Conservation (phyloP, 2,888 invertebrate species). For the Zele albiditarsus region DNA sequence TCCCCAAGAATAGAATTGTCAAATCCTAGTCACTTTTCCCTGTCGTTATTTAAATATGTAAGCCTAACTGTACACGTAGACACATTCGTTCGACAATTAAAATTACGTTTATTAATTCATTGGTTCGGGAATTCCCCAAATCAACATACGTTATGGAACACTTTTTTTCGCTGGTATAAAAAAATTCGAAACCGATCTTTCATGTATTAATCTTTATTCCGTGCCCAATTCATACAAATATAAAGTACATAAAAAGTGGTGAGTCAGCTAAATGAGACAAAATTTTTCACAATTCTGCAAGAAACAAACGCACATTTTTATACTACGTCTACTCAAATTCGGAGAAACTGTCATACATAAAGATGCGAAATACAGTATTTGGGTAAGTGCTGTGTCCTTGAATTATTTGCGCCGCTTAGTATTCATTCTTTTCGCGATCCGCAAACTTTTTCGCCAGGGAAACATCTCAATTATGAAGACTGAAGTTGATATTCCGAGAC, state of each 20-base stretch:
- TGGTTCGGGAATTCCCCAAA: too few species aligned
- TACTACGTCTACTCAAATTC: conserved; percentile 98
- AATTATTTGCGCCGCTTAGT: too few species aligned
- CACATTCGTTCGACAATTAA: too few species aligned
- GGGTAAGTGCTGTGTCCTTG: too few species aligned
- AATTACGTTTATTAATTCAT: too few species aligned
- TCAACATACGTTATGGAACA: too few species aligned
- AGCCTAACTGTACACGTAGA: too few species aligned
- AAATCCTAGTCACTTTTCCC: too few species aligned
- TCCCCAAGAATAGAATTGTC: too few species aligned
- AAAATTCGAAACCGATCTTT: conserved; percentile 1
- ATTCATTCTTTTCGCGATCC: too few species aligned
- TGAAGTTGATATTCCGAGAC: neutral
- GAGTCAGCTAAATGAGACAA: conserved; percentile 89
- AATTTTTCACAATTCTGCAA: conserved; percentile 98
- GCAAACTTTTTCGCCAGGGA: too few species aligned
- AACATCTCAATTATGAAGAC: conserved; percentile 6
- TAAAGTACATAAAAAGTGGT: conserved; percentile 65
- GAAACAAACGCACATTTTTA: conserved; percentile 99
- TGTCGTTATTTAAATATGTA: too few species aligned
- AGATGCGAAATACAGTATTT: conserved; percentile 99
- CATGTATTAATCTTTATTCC: neutral
- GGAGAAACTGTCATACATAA: conserved; percentile 99
- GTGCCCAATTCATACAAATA: conserved; percentile 58
- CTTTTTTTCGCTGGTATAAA: neutral